Evolutionary conservation across 2,888 invertebrate species (phyloP), one percentile per base, ranked within the genome.

Genomic region (Sminthurinus aureus): DNA sequence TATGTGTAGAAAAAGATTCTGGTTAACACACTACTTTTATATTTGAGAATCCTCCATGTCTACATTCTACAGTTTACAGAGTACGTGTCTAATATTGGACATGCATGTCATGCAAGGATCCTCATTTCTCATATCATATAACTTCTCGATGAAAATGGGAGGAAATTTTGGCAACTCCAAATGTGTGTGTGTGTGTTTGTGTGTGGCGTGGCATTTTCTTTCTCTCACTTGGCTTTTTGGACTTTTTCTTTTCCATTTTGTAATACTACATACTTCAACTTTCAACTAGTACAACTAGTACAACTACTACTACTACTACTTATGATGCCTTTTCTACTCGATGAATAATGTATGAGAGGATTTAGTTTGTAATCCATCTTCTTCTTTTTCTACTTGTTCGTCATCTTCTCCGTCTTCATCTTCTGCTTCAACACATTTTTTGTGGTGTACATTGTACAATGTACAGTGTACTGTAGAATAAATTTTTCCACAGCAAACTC

Each of bases 301-400:
- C 38, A 6, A 38, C 58, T 76, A 13, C 50, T 11, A 52, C 58
- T 64, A 38, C 38, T 38, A 38, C 38, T 38, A 38, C 38, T 38
- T 38, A 38, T 38, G 38, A 38, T 38, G 38, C 38, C 38, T 38
- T 38, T 38, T 64, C n/a, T 24, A 12, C 50, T 20, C 26, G 20
- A 80, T 80, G 80, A 80, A 80, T 80, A 67, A 80, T 80, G 80
- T 67, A 80, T 80, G 80, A 80, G 80, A 69, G 80, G 80, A 80
- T 80, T 80, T 67, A 51, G 67, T 80, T 80, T 67, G 71, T 80
- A 52, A 80, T 80, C 80, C 71, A 69, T 52, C 71, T 26, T 50
- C 79, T 67, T 71, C 67, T 58, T 51, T 51, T n/a, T 58, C 18
- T 38, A 38, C 38, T 38, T 38, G 38, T 6, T 38, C 38, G 38